phyloP scores from a whole-genome alignment of 2,797 vertebrate genomes.

The Acrossocheilus fasciatus region DNA sequence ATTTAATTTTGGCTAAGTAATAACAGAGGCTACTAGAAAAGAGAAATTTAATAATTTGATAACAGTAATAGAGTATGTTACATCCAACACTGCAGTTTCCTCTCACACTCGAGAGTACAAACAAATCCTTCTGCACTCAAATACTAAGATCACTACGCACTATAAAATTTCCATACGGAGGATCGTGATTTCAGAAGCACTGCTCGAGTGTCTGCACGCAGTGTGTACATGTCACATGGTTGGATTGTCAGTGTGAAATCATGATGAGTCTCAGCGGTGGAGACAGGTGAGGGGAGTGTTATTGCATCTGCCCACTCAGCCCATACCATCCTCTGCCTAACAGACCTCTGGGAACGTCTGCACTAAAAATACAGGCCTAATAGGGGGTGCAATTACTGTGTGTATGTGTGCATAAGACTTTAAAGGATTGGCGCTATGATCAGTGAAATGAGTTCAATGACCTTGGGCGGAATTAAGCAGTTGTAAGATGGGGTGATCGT shows the following conservation, averaged over 20 bases:
- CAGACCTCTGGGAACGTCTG: slow-evolving; percentile 45
- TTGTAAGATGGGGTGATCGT: neutral
- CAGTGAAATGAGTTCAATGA: slow-evolving; percentile 22
- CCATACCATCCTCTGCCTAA: slow-evolving; percentile 24
- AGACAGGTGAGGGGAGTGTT: slow-evolving; percentile 45
- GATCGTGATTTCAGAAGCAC: neutral
- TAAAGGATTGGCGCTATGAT: slow-evolving; percentile 25
- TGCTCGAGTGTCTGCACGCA: slow-evolving; percentile 1
- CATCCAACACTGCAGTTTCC: neutral
- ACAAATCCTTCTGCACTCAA: slow-evolving; percentile 20
- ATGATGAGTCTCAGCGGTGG: slow-evolving; percentile 29
- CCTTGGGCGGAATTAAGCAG: slow-evolving; percentile 28
- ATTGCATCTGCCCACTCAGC: slow-evolving; percentile 47
- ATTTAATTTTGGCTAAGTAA: neutral
- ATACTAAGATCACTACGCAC: neutral
- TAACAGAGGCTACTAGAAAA: neutral
- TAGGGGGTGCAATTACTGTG: slow-evolving; percentile 41
- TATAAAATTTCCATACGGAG: neutral
- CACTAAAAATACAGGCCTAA: slow-evolving; percentile 57
- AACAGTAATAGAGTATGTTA: neutral
- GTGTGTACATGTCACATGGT: neutral
- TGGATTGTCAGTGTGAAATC: slow-evolving; percentile 28
- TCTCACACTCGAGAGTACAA: slow-evolving; percentile 7
- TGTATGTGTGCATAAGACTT: slow-evolving; percentile 26
- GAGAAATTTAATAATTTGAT: neutral